Base-by-base conservation (phyloP, 2,797 vertebrate species). In the Pitangus sulphuratus region DNA sequence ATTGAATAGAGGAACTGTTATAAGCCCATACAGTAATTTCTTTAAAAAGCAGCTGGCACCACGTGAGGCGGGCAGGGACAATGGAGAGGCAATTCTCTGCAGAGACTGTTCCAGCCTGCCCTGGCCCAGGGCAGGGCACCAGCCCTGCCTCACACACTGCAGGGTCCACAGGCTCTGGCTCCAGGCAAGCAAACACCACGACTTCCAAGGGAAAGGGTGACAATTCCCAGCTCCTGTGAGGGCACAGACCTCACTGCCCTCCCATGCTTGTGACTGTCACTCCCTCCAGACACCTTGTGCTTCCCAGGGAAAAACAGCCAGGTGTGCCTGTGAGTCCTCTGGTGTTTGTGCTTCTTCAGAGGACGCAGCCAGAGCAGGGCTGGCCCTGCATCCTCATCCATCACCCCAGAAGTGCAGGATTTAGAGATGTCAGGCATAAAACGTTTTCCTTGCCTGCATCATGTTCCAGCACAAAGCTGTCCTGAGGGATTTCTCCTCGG, bases 231-330 rank as follows among this genome's bases (percentile, higher is more conserved):
- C 18, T 16, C 8, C 65, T 17, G 33, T 5, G 40, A 56, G 8
- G 0, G 0, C n/a, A 17, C 51, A 31, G 26, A 40, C 35, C 42
- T 60, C 51, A 7, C n/a, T 11, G 5, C 53, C 12, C n/a, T 57
- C 57, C 33, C 21, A 0, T 1, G 15, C 12, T 77, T 9, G 0
- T 12, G 37, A 9, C 53, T 20, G 16, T 17, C 30, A 3, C 37
- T 45, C 30, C 42, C 60, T 37, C 70, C 47, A 11, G 62, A 28
- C 53, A 19, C 42, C 22, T 48, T 4, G 9, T 28, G 61, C 77
- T 37, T 33, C 71, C 61, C 22, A 4, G 28, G 5, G 13, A 3
- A 26, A 19, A 45, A 25, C 50, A 74, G 54, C 9, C 20, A 21
- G 28, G 9, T 56, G 24, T 6, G 31, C 17, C n/a, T 6, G 24